Conservation (phyloP, 2,888 invertebrate species). For the Limenitis camilla region DNA sequence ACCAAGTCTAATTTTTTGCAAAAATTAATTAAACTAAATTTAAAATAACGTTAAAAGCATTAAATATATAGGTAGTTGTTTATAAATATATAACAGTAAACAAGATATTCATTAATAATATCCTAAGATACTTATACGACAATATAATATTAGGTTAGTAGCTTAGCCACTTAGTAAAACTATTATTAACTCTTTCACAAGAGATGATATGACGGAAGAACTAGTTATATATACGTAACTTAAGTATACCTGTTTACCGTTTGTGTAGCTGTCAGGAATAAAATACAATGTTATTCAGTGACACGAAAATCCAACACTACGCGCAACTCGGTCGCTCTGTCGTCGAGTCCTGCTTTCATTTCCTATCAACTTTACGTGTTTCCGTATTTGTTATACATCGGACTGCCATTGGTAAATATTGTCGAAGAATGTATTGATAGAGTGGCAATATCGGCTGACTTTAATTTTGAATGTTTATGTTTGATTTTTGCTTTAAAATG, state of each 20-base stretch:
- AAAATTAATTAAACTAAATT: too few relatives aligned
- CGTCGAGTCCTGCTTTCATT: slow-evolving; percentile 32
- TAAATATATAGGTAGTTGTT: too few relatives aligned
- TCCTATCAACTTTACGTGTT: slow-evolving; percentile 26
- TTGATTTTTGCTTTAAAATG: too few relatives aligned
- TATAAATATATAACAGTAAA: too few relatives aligned
- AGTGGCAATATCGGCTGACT: background rate
- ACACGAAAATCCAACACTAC: slow-evolving; percentile 17
- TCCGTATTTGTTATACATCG: slow-evolving; percentile 25
- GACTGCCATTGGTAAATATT: slow-evolving; percentile 19
- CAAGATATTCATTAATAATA: too few relatives aligned
- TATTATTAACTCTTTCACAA: too few relatives aligned
- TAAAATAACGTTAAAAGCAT: too few relatives aligned
- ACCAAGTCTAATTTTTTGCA: too few relatives aligned
- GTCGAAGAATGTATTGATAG: background rate
- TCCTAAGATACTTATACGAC: too few relatives aligned
- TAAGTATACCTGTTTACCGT: background rate
- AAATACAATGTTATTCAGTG: slow-evolving; percentile 9
- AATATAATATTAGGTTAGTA: too few relatives aligned
- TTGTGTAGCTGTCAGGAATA: background rate
- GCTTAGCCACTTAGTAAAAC: too few relatives aligned
- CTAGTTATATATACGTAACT: background rate
- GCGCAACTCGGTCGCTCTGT: slow-evolving; percentile 25
- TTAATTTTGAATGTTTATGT: too few relatives aligned
- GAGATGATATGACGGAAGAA: background rate